phyloP scores from a whole-genome alignment of 1,140 invertebrate species.

The Tetramorium alpestre region DNA sequence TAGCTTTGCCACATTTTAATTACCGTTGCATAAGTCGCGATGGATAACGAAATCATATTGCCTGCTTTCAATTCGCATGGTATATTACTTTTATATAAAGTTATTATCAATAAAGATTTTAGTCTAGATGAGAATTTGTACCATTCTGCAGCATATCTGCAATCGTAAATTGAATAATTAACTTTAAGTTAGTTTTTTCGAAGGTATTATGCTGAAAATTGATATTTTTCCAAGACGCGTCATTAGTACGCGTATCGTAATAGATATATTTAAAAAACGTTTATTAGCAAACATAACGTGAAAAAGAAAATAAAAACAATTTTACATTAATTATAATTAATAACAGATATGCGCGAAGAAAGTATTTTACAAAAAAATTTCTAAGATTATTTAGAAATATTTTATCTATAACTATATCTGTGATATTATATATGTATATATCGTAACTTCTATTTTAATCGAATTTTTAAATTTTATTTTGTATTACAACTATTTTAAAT shows the following conservation, averaged over 20 bases:
- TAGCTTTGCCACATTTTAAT: background rate
- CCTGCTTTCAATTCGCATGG: background rate
- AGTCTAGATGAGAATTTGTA: conserved; percentile 18
- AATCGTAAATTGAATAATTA: conserved; percentile 5
- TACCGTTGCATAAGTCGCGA: conserved; percentile 11
- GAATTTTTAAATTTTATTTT: background rate
- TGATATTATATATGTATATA: no score
- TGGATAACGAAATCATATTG: conserved; percentile 11
- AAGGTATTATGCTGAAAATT: background rate
- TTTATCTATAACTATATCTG: no score
- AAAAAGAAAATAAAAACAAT: no score
- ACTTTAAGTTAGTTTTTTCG: background rate
- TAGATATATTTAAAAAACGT: no score
- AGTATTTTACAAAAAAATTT: background rate
- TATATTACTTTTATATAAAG: background rate
- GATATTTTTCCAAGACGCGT: background rate
- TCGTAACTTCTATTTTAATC: background rate
- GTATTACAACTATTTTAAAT: background rate
- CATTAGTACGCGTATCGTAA: no score
- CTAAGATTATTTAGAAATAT: no score
- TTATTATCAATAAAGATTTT: conserved; percentile 25
- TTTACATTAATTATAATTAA: no score
- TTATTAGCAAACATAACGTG: background rate
- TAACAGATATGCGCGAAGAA: no score
- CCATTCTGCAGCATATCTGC: conserved; percentile 8